Evolutionary conservation across 1,140 invertebrate species (phyloP).

Genomic region (Gonioctena quinquepunctata): DNA sequence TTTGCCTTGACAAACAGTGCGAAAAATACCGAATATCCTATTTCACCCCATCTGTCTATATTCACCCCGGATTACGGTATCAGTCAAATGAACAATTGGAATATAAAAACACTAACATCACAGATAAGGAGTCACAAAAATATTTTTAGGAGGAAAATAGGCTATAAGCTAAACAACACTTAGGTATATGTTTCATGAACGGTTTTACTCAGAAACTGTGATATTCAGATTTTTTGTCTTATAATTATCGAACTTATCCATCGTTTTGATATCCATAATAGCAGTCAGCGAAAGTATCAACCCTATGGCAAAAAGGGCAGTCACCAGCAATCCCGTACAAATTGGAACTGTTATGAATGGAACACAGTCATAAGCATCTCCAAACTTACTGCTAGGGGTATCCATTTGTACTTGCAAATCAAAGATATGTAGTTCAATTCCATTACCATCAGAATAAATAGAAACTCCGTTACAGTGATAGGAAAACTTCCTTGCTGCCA

Average conservation of each 20-base stretch:
- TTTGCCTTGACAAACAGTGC: too few species aligned
- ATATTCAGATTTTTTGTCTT: conserved; percentile 82
- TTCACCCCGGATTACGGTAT: too few species aligned
- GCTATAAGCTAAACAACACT: background rate
- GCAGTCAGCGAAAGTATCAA: conserved; percentile 73
- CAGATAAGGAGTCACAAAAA: background rate
- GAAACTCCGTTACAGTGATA: conserved; percentile 59
- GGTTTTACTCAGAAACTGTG: conserved; percentile 58
- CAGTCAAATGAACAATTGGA: too few species aligned
- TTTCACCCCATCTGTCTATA: too few species aligned
- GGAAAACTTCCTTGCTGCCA: conserved; percentile 58
- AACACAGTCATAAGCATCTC: conserved; percentile 72
- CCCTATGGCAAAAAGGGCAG: conserved; percentile 67
- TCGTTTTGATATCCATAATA: conserved; percentile 79
- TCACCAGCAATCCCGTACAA: conserved; percentile 76
- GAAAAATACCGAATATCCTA: too few species aligned
- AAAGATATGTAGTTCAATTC: conserved; percentile 46
- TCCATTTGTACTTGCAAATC: conserved; percentile 59
- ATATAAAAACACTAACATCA: background rate
- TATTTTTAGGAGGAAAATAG: background rate
- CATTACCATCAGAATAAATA: conserved; percentile 47
- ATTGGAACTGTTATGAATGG: conserved; percentile 79
- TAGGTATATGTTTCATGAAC: background rate
- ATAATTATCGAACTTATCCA: conserved; percentile 89
- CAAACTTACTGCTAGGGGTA: conserved; percentile 55